Base-by-base conservation (phyloP, 2,888 invertebrate genomes). In the Lathronympha strigana region DNA sequence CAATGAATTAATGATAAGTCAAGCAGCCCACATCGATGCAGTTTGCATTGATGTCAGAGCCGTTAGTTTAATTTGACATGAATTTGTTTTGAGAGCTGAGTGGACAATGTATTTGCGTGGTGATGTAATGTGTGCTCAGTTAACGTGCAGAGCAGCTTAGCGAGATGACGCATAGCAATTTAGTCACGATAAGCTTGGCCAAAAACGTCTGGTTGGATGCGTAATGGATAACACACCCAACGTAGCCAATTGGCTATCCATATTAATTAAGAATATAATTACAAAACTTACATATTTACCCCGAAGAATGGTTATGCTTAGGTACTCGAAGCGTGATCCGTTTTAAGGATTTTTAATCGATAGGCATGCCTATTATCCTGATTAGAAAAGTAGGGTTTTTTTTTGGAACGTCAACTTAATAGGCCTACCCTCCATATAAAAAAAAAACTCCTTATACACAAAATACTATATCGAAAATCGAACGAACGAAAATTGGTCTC, bases 1-100 rank as follows among this genome's bases (percentile, higher is more conserved):
- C 80, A 82, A 81, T 89, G 91, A 91, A 91, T 91, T 82, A 78
- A 83, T 88, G 84, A 86, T 82, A 77, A 25, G 25, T 3, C 6
- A 79, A 72, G 68, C 61, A 68, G 71, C 74, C 74, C 67, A 79
- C 79, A 85, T 83, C 71, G 79, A 78, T 90, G 89, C 90, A 88
- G 83, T 86, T 85, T 85, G 84, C 88, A 87, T 88, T 86, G 82
- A 75, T 79, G 80, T 76, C 71, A 69, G 74, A 71, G 76, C 69
- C 66, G 57, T 38, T 54, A 64, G 68, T 45, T 57, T 64, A 36
- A 53, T 33, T 43, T 40, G 28, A 38, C 47, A 36, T 64, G 36
- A 60, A 45, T 50, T 54, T 45, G 40, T 23, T 53, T 45, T 51
- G 51, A 36, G 45, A 60, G 36, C 51, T 45, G 53, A 49, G 58